A percentile compares a stretch with the other conserved stretches of the same genome.
phyloP scores from a whole-genome alignment of 2,113 vertebrate genomes.

The Cyphomyrus discorhynchus region DNA sequence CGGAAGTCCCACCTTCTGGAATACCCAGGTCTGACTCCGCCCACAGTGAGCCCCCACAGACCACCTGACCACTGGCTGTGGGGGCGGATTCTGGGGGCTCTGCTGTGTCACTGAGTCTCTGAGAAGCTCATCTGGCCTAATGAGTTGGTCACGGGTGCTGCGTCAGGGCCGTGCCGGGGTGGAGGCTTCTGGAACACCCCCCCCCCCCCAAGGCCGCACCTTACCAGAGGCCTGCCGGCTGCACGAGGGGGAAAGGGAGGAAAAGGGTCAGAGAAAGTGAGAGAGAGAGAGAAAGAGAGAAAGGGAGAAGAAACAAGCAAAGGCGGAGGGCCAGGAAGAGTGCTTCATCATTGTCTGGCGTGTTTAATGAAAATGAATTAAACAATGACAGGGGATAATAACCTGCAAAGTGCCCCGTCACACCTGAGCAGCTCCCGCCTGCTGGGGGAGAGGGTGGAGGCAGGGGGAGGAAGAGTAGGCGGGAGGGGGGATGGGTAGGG shows the following conservation, averaged over 20 bases:
- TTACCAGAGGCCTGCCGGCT: neutral
- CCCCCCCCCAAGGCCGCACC: neutral
- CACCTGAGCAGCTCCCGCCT: conserved; percentile 14
- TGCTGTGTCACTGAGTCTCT: neutral
- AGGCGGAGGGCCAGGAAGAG: neutral
- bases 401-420: conserved; percentile 40
- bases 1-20: neutral
- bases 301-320: conserved; percentile 14
- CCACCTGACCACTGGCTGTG: neutral
- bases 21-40: neutral
- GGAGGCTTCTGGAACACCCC: neutral
- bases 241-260: conserved; percentile 33
- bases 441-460: neutral
- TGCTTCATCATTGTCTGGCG: conserved; percentile 43
- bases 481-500: neutral
- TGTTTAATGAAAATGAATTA: conserved; percentile 62
- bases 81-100: neutral
- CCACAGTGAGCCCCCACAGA: neutral
- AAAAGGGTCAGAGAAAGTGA: conserved; percentile 31
- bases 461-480: conserved; percentile 14
- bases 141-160: neutral
- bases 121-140: neutral
- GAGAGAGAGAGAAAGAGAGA: conserved; percentile 32
- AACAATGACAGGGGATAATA: conserved; percentile 61
- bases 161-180: neutral